Conservation (phyloP, 2,797 vertebrate genomes). For the Tenualosa ilisha region DNA sequence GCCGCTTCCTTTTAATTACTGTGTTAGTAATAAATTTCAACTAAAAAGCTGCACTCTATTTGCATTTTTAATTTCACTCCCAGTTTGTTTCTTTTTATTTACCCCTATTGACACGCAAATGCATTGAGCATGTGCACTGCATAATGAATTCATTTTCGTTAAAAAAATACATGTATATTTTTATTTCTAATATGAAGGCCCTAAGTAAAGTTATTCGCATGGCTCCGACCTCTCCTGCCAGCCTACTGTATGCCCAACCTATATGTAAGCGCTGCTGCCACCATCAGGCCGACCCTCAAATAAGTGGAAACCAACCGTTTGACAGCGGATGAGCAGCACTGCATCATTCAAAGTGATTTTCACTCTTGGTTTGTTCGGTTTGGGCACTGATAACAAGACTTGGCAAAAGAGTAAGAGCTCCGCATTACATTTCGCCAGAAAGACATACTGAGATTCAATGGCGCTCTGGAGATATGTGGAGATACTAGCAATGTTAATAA, state of each 20-base stretch:
- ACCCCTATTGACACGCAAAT: conserved; percentile 33
- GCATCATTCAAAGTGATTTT: background rate
- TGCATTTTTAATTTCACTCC: conserved; percentile 33
- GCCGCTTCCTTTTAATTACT: conserved; percentile 41
- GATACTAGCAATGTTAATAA: background rate
- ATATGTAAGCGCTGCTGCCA: conserved; percentile 54
- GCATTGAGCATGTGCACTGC: conserved; percentile 18
- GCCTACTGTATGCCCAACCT: background rate
- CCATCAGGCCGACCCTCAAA: conserved; percentile 50
- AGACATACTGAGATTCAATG: background rate
- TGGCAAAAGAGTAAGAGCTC: background rate
- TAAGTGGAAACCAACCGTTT: background rate
- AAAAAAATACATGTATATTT: background rate
- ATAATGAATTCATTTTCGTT: conserved; percentile 27
- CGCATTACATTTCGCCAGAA: background rate
- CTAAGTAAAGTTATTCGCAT: background rate
- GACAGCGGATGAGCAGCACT: background rate
- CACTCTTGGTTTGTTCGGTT: background rate
- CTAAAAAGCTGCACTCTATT: conserved; percentile 31
- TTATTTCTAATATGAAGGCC: background rate
- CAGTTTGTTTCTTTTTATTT: conserved; percentile 20
- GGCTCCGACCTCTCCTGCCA: background rate
- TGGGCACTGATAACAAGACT: background rate
- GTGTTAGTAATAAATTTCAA: conserved; percentile 38
- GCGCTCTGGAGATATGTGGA: background rate